Evolutionary conservation across 2,797 vertebrate species (phyloP), one percentile per base, ranked within the genome.

Genomic region (Sebastolobus altivelis): DNA sequence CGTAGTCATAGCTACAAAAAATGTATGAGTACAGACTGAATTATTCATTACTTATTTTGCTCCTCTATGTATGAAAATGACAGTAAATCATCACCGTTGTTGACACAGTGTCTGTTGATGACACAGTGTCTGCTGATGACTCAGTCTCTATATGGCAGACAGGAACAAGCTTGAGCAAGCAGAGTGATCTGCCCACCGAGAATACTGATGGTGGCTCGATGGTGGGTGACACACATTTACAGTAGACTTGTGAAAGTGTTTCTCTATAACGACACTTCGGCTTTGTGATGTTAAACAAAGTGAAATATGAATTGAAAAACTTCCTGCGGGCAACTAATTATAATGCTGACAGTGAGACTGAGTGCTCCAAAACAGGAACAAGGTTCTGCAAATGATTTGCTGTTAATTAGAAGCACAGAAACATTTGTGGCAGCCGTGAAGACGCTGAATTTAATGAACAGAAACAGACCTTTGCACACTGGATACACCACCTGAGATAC

Each of bases 201-300:
- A 62, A 59, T 33, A 61, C 31, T 68, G 25, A 35, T 40, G 54
- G 60, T 46, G 46, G 40, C 61, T 68, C 3, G 2, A n/a, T 72
- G 37, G 54, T 37, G 35, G 25, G 75, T 80, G 52, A 73, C 43
- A 58, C 43, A 62, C 43, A 62, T 59, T 77, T 55, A 12, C 54
- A 56, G 22, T 56, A 49, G 40, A 66, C 35, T 73, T 49, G 33
- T 75, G 8, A 75, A 66, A 29, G 59, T 60, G 62, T 46, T 40
- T 8, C 25, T 22, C 63, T 71, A 35, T 40, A 18, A 25, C 11
- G 35, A 60, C 55, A 49, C 40, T 14, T 65, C 13, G 6, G 37
- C 27, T 68, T 56, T 80, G 22, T 59, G 10, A 65, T 46, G 31
- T 66, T 54, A 68, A 79, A 71, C 55, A 65, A 77, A 82, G 37